Percentiles rank a stretch among this genome's conserved stretches.
These are phyloP conservation scores for Nephrocerus scutellatus DNA, from an alignment of 2,888 invertebrate genomes.

Conservation along the genomic window DNA sequence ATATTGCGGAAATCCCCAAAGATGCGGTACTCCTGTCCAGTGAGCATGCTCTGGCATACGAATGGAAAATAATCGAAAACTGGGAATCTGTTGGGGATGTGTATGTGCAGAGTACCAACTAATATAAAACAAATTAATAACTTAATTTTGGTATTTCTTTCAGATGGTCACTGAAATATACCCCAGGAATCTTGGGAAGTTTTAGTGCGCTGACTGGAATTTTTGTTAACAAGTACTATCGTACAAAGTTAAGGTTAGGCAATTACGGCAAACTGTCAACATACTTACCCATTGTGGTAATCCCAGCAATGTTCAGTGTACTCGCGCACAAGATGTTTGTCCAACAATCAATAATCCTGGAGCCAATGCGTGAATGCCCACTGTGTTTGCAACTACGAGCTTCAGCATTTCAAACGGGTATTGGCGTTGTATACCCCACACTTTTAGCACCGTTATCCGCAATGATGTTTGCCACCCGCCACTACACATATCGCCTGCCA, in stretches of 20 bases:
- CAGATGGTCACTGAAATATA: constrained; percentile 54
- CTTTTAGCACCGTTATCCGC: constrained; percentile 55
- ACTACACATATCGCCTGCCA: constrained; percentile 58
- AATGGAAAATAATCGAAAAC: constrained; percentile 52
- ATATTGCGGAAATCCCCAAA: constrained; percentile 49
- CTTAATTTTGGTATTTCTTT: constrained; percentile 18
- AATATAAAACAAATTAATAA: constrained; percentile 10
- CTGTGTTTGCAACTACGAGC: constrained; percentile 60
- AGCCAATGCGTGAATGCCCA: constrained; percentile 53
- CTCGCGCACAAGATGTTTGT: constrained; percentile 55
- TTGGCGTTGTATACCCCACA: constrained; percentile 57
- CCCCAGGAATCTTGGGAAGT: constrained; percentile 50
- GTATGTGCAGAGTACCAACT: constrained; percentile 47
- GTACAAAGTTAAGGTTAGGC: constrained; percentile 56
- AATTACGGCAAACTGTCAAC: constrained; percentile 55
- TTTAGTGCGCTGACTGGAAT: constrained; percentile 52
- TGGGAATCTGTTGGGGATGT: constrained; percentile 58
- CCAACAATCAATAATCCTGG: constrained; percentile 53
- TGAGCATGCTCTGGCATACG: constrained; percentile 55
- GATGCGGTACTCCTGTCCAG: constrained; percentile 56
- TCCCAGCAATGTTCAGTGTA: constrained; percentile 54
- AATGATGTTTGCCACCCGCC: constrained; percentile 57
- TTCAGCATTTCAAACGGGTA: constrained; percentile 50
- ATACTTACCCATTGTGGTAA: constrained; percentile 54
- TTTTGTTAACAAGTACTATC: constrained; percentile 57